These are phyloP conservation scores for Sitobion miscanthi DNA, from an alignment of 1,140 invertebrate genomes.

Conservation along the genomic window DNA sequence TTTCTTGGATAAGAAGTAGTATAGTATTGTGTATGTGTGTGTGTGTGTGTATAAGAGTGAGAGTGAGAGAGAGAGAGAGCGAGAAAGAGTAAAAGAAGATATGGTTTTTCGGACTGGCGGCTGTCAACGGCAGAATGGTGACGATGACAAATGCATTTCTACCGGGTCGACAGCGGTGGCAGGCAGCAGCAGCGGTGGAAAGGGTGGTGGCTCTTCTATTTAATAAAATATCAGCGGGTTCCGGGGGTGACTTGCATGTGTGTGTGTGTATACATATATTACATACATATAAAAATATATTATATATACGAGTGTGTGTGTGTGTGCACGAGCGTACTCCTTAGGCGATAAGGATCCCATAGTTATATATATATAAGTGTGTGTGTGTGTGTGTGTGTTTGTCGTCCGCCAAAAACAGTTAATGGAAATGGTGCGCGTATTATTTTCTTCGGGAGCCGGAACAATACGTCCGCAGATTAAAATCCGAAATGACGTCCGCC, in stretches of 20 bases:
- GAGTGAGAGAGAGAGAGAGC: not conserved
- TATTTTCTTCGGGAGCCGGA: conserved; percentile 19
- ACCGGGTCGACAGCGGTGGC: not conserved
- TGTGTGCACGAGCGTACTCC: not conserved
- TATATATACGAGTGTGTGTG: not conserved
- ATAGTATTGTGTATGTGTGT: not conserved
- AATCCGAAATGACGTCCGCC: conserved; percentile 13
- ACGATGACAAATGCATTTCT: conserved; percentile 56
- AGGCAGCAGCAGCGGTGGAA: not conserved
- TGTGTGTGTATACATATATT: not conserved
- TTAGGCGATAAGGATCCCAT: conserved; percentile 6
- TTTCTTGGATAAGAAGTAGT: conserved; percentile 17
- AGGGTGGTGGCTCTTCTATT: conserved; percentile 34
- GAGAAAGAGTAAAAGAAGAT: not conserved
- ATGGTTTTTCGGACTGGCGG: conserved; percentile 41
- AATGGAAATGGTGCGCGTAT: conserved; percentile 24
- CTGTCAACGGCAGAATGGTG: conserved; percentile 53
- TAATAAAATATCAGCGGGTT: conserved; percentile 41
- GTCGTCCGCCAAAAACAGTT: conserved; percentile 29
- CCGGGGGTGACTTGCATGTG: not conserved
- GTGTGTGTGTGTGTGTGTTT: conserved; percentile 25
- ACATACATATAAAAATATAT: not conserved
- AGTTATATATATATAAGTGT: not conserved
- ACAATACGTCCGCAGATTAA: conserved; percentile 36
- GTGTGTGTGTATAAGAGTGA: not conserved